Percentiles rank a stretch among this genome's conserved stretches.
These are phyloP conservation scores for Clistopyga incitator DNA, from an alignment of 2,888 invertebrate species.

Conservation along the genomic window DNA sequence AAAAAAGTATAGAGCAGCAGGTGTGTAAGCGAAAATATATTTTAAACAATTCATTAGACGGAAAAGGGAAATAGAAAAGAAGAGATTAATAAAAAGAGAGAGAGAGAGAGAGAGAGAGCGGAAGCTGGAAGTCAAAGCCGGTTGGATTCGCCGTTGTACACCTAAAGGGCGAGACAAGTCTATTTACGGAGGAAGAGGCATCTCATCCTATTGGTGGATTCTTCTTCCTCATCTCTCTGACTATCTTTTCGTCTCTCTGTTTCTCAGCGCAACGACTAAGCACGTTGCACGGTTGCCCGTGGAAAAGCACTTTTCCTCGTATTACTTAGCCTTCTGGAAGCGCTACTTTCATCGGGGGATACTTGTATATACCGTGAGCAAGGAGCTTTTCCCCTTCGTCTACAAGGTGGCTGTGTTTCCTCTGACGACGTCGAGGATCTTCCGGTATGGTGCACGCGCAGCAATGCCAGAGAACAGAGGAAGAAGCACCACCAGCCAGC, in stretches of 20 bases:
- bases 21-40: slow-evolving; percentile 38
- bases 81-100: slow-evolving; percentile 34
- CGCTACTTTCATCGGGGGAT: slow-evolving; percentile 66
- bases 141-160: slow-evolving; percentile 41
- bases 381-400: slow-evolving; percentile 56
- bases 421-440: slow-evolving; percentile 38
- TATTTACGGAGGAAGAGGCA: slow-evolving; percentile 58
- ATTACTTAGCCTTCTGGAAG: slow-evolving; percentile 80
- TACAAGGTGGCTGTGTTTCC: slow-evolving; percentile 27
- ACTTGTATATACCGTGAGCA: slow-evolving; percentile 44
- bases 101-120: too few relatives aligned
- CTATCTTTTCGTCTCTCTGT: slow-evolving; percentile 61
- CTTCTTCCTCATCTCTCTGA: slow-evolving; percentile 38
- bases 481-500: slow-evolving; percentile 41
- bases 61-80: slow-evolving; percentile 44
- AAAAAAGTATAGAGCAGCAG: slow-evolving; percentile 55
- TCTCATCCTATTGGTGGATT: slow-evolving; percentile 50
- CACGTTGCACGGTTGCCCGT: slow-evolving; percentile 68
- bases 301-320: slow-evolving; percentile 82
- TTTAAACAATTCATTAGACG: slow-evolving; percentile 49
- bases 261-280: slow-evolving; percentile 47
- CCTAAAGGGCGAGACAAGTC: slow-evolving; percentile 54
- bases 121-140: slow-evolving; percentile 58
- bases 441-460: slow-evolving; percentile 30
- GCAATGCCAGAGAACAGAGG: slow-evolving; percentile 26